These are phyloP conservation scores for Trilocha varians DNA, from an alignment of 2,888 invertebrate genomes.

Conservation along the genomic window DNA sequence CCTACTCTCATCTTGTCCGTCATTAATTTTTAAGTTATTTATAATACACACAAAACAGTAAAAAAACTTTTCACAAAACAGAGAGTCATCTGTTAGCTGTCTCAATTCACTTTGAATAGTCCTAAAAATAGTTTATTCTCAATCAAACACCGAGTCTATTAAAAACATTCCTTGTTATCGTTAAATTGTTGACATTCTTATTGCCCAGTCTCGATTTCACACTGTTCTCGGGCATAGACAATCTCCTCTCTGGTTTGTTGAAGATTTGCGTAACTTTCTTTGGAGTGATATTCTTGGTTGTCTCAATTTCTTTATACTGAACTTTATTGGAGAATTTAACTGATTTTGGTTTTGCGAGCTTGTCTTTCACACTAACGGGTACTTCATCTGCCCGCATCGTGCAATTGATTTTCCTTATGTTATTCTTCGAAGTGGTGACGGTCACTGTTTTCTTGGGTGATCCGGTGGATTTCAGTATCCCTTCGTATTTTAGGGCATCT, in stretches of 20 bases:
- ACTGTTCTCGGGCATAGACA: conserved; percentile 48
- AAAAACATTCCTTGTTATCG: conserved; percentile 52
- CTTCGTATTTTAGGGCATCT: conserved; percentile 62
- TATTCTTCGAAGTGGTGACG: conserved; percentile 43
- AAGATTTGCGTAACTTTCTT: conserved; percentile 39
- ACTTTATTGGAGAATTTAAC: conserved; percentile 61
- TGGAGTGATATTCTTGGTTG: conserved; percentile 12
- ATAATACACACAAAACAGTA: too few relatives aligned
- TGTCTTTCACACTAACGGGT: conserved; percentile 54
- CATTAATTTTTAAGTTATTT: too few relatives aligned
- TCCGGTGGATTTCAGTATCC: conserved; percentile 46
- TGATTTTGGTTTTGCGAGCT: conserved; percentile 52
- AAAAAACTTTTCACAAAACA: neutral
- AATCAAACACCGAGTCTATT: conserved; percentile 52
- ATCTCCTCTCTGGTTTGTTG: conserved; percentile 57
- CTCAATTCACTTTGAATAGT: too few relatives aligned
- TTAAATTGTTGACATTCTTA: conserved; percentile 42
- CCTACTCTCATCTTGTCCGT: too few relatives aligned
- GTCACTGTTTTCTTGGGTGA: conserved; percentile 39
- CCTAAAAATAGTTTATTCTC: too few relatives aligned
- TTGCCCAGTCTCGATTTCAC: conserved; percentile 50
- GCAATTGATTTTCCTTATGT: conserved; percentile 43
- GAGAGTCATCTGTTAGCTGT: too few relatives aligned
- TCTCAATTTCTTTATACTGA: conserved; percentile 62
- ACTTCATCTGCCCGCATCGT: conserved; percentile 65